Conservation (phyloP, 2,888 invertebrate species). For the Andrena bucephala region DNA sequence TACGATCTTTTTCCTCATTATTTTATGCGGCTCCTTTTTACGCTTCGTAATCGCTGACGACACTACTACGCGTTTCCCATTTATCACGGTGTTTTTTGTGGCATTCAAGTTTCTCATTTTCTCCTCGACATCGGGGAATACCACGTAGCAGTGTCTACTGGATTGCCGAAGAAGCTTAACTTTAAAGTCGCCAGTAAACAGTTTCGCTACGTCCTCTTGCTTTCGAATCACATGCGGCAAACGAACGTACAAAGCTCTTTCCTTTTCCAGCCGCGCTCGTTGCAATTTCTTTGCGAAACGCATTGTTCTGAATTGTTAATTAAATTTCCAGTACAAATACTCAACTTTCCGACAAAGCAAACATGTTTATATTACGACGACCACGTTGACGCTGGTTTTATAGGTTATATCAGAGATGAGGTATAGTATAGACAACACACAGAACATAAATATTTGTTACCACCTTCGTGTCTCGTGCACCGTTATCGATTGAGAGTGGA, state of each 20-base stretch:
- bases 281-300: not conserved
- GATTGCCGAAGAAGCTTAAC: constrained; percentile 77
- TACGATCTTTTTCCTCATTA: constrained; percentile 66
- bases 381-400: not conserved
- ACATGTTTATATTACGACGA: not conserved
- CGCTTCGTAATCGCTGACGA: constrained; percentile 43
- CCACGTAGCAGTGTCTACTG: constrained; percentile 75
- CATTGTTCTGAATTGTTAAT: not conserved
- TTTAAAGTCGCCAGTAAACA: constrained; percentile 74
- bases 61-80: constrained; percentile 73
- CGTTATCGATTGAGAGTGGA: too few species aligned
- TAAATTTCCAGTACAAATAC: not conserved
- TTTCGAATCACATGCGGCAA: constrained; percentile 76
- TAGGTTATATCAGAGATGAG: constrained; percentile 35
- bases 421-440: too few species aligned
- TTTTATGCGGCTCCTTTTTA: constrained; percentile 36
- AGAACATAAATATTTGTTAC: too few species aligned
- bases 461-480: too few species aligned
- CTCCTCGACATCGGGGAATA: constrained; percentile 73
- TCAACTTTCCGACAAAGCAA: not conserved
- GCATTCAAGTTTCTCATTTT: constrained; percentile 73
- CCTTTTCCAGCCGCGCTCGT: constrained; percentile 48
- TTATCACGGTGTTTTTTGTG: constrained; percentile 61
- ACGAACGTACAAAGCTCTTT: constrained; percentile 75
- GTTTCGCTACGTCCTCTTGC: constrained; percentile 69